Conservation (phyloP, 2,797 vertebrate species). For the Ceryle rudis region DNA sequence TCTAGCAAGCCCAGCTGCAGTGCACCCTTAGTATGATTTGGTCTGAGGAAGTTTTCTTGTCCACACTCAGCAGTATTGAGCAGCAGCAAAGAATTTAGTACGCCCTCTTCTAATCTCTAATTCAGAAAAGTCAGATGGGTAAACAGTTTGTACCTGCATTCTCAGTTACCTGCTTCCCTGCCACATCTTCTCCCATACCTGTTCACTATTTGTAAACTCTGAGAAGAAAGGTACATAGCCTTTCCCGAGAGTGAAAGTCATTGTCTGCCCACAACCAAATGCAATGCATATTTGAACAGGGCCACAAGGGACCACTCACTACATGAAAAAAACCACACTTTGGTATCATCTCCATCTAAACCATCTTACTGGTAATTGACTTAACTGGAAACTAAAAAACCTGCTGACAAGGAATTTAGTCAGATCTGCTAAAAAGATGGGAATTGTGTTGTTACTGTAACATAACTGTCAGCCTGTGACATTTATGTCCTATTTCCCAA, state of each 20-base stretch:
- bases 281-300: neutral
- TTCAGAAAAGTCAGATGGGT: neutral
- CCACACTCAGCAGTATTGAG: neutral
- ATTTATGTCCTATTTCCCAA: neutral
- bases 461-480: neutral
- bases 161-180: neutral
- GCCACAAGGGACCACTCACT: neutral
- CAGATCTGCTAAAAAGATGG: neutral
- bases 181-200: neutral
- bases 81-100: neutral
- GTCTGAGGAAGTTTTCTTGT: neutral
- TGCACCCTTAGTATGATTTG: neutral
- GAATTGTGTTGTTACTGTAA: neutral
- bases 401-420: neutral
- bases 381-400: neutral
- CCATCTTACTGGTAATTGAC: neutral
- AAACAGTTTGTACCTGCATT: neutral
- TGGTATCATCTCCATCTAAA: neutral
- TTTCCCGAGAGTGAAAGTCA: neutral
- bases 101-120: neutral
- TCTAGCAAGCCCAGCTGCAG: neutral
- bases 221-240: neutral
- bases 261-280: neutral
- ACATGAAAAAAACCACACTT: neutral
- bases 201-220: neutral